A percentile compares a stretch with the other conserved stretches of the same genome.
Conservation (phyloP, 2,888 invertebrate species). For the Labia minor region DNA sequence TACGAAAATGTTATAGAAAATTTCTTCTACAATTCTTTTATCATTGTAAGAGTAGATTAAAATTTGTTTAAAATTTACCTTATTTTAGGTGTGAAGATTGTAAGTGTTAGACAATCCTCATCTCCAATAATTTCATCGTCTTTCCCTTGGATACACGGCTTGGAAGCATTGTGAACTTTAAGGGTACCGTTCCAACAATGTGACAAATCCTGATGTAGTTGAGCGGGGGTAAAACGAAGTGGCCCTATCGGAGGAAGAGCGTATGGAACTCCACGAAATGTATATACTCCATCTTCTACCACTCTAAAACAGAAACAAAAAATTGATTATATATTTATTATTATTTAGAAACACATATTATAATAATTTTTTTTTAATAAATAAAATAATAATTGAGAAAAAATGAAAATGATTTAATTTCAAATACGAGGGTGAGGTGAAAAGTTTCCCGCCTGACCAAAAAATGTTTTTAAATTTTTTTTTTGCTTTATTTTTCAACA, state of each 20-base stretch:
- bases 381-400: conserved; percentile 17
- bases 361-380: not conserved
- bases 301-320: conserved; percentile 40
- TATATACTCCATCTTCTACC: conserved; percentile 64
- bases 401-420: not conserved
- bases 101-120: conserved; percentile 74
- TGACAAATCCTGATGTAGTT: conserved; percentile 52
- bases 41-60: not conserved
- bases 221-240: conserved; percentile 59
- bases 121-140: conserved; percentile 43
- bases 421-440: too few relatives aligned
- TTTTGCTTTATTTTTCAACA: too few relatives aligned
- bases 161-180: conserved; percentile 53
- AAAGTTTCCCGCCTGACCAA: too few relatives aligned
- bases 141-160: conserved; percentile 59
- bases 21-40: not conserved
- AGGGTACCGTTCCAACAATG: conserved; percentile 68
- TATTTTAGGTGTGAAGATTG: conserved; percentile 71
- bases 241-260: conserved; percentile 60
- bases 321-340: conserved; percentile 17
- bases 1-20: not conserved
- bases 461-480: conserved; percentile 18
- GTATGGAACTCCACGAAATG: conserved; percentile 73
- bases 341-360: not conserved
- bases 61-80: conserved; percentile 26